phyloP scores from a whole-genome alignment of 2,888 invertebrate species.

The Salticus scenicus region DNA sequence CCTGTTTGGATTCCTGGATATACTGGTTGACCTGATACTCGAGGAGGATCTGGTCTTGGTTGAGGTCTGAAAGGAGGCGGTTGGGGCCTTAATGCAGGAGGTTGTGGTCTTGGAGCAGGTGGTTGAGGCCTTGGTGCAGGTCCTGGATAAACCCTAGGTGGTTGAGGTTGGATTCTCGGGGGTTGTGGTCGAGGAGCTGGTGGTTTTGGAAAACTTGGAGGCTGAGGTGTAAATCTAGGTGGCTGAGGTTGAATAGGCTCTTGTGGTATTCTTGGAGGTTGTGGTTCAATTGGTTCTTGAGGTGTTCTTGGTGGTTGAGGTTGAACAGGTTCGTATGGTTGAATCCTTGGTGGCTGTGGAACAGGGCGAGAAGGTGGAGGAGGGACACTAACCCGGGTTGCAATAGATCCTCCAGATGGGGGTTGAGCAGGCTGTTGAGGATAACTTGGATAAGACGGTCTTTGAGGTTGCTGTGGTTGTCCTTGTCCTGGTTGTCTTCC shows the following conservation, averaged over 20 bases:
- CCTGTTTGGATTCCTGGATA: constrained; percentile 29
- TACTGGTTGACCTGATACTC: constrained; percentile 34
- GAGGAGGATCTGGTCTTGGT: constrained; percentile 33
- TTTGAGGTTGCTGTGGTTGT: constrained; percentile 43
- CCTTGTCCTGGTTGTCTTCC: constrained; percentile 6
- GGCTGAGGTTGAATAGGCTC: constrained; percentile 34
- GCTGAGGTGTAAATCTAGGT: constrained; percentile 21
- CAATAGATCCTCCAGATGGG: constrained; percentile 45
- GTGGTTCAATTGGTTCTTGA: not conserved
- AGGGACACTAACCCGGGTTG: constrained; percentile 37
- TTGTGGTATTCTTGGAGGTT: constrained; percentile 12
- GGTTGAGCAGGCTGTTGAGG: constrained; percentile 28
- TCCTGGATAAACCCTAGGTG: constrained; percentile 13
- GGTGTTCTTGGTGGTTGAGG: constrained; percentile 16
- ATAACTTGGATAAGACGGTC: constrained; percentile 22
- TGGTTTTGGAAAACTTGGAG: constrained; percentile 27
- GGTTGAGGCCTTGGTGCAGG: constrained; percentile 40
- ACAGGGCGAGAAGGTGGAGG: constrained; percentile 20
- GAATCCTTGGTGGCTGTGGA: constrained; percentile 23
- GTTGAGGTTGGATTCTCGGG: constrained; percentile 10
- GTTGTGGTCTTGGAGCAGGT: constrained; percentile 11
- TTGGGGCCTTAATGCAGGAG: not conserved
- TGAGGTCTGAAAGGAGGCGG: not conserved
- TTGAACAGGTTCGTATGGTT: constrained; percentile 28
- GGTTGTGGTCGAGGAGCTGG: not conserved